These are phyloP conservation scores for Conchocele bisecta DNA, from an alignment of 2,888 invertebrate species.

Conservation along the genomic window DNA sequence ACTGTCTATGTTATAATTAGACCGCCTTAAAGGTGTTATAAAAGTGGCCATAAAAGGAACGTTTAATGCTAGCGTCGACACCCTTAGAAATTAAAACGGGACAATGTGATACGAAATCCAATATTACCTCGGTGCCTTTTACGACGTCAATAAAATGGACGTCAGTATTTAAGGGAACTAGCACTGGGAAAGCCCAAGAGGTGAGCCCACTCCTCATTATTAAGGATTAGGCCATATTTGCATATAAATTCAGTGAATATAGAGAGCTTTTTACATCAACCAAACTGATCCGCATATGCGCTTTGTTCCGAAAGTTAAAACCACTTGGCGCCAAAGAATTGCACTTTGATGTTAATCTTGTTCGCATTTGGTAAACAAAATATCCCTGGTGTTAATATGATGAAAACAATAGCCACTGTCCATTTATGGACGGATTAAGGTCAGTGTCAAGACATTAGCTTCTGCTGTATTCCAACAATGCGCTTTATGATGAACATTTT, in stretches of 20 bases:
- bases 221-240: slow-evolving; percentile 54
- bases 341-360: slow-evolving; percentile 50
- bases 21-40: slow-evolving; percentile 58
- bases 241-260: slow-evolving; percentile 54
- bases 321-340: slow-evolving; percentile 19
- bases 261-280: slow-evolving; percentile 35
- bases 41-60: slow-evolving; percentile 50
- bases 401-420: no score
- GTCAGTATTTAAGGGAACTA: slow-evolving; percentile 55
- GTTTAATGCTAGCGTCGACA: slow-evolving; percentile 57
- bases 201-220: slow-evolving; percentile 22
- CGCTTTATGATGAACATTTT: no score
- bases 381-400: no score
- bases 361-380: no score
- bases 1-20: slow-evolving; percentile 62
- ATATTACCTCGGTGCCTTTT: slow-evolving; percentile 56
- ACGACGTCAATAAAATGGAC: slow-evolving; percentile 54
- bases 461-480: no score
- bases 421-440: no score
- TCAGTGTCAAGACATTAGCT: no score
- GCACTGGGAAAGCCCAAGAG: slow-evolving; percentile 12
- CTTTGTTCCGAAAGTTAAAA: slow-evolving; percentile 48
- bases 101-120: slow-evolving; percentile 58
- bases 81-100: slow-evolving; percentile 60
- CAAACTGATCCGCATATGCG: no score